Evolutionary conservation across 53 echinoderm and acorn worm genomes (phyloP).

Genomic region (Antedon mediterranea): DNA sequence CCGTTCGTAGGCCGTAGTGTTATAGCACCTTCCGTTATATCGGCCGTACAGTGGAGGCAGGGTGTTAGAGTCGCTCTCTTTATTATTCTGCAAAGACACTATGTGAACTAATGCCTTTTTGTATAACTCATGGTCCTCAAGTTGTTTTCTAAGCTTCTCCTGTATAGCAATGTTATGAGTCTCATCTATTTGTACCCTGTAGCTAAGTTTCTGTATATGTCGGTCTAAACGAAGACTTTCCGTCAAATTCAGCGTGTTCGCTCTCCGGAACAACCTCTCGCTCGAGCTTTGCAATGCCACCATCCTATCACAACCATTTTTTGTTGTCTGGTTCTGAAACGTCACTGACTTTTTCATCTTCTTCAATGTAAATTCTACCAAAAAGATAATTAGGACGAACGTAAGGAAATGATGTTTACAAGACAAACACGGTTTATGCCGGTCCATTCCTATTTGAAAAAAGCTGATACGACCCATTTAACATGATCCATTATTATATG

Average conservation of each 20-base stretch:
- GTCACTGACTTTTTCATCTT: too few species aligned
- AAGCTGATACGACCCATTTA: too few species aligned
- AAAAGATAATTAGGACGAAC: too few species aligned
- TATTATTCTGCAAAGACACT: background rate
- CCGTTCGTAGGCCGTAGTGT: conserved; percentile 27
- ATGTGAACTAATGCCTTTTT: conserved; percentile 29
- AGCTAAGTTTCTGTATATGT: conserved; percentile 31
- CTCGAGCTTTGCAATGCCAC: conserved; percentile 47
- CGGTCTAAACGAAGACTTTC: conserved; percentile 46
- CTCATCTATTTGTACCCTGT: conserved; percentile 33
- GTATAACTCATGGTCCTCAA: conserved; percentile 56
- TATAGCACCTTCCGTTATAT: conserved; percentile 39
- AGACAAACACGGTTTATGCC: too few species aligned
- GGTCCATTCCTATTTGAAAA: too few species aligned
- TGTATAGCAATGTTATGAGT: conserved; percentile 28
- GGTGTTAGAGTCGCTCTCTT: conserved; percentile 4
- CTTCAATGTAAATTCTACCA: too few species aligned
- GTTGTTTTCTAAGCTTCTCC: conserved; percentile 28
- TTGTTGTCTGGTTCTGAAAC: too few species aligned
- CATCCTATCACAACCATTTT: conserved; percentile 55
- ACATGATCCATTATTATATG: too few species aligned
- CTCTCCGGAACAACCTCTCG: conserved; percentile 37
- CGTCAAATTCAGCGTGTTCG: conserved; percentile 44
- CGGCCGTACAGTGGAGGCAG: conserved; percentile 44
- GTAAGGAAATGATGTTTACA: too few species aligned